phyloP scores from a whole-genome alignment of 2,113 vertebrate species.

The Oncorhynchus masou region DNA sequence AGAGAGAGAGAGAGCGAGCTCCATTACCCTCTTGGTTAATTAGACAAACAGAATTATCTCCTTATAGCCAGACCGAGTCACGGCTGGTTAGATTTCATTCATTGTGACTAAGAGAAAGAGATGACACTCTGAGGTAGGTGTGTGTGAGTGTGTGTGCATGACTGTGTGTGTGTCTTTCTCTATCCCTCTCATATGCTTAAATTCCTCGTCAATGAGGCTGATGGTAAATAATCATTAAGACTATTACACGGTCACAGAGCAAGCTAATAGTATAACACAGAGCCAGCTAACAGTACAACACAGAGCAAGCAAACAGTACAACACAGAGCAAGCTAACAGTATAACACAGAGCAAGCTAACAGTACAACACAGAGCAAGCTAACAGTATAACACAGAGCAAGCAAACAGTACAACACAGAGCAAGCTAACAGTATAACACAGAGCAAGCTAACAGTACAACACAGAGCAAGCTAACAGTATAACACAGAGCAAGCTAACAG shows the following conservation, averaged over 20 bases:
- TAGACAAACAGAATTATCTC: conserved; percentile 72
- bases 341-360: too few relatives aligned
- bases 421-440: too few relatives aligned
- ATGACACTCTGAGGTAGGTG: conserved; percentile 54
- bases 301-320: too few relatives aligned
- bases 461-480: too few relatives aligned
- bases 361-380: too few relatives aligned
- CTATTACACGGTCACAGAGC: conserved; percentile 66
- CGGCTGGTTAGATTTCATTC: conserved; percentile 67
- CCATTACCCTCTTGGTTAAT: conserved; percentile 70
- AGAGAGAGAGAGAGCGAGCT: conserved; percentile 47
- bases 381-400: too few relatives aligned
- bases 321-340: too few relatives aligned
- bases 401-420: too few relatives aligned
- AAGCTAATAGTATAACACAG: too few relatives aligned
- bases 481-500: too few relatives aligned
- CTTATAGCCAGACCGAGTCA: conserved; percentile 64
- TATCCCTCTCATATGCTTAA: conserved; percentile 49
- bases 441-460: too few relatives aligned
- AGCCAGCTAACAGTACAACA: too few relatives aligned
- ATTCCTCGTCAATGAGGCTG: conserved; percentile 61
- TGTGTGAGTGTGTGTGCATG: conserved; percentile 15
- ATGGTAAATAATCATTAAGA: conserved; percentile 73
- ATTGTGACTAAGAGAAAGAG: conserved; percentile 67
- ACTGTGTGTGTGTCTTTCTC: background rate